Evolutionary conservation across 2,113 vertebrate genomes (phyloP).

Genomic region (Morphnarchus princeps): DNA sequence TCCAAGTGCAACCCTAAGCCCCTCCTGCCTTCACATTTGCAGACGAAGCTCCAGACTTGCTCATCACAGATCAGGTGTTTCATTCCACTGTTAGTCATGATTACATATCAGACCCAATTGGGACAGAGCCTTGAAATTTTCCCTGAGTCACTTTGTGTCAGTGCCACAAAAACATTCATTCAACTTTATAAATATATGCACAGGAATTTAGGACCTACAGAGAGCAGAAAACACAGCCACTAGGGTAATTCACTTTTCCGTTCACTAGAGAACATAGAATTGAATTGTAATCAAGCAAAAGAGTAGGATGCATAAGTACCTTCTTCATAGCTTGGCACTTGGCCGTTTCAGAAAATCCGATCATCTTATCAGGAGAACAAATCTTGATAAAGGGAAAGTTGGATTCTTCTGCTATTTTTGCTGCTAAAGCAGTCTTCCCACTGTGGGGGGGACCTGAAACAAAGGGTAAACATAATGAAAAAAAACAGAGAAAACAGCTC

Average conservation of each 20-base stretch:
- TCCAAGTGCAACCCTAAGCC: neutral
- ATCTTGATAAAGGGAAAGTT: slow-evolving; percentile 99
- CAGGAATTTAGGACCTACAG: neutral
- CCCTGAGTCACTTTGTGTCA: neutral
- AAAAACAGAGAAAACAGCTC: neutral
- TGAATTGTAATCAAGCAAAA: neutral
- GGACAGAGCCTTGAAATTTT: neutral
- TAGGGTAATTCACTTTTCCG: neutral
- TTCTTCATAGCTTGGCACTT: slow-evolving; percentile 99
- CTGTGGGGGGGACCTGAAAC: slow-evolving; percentile 91
- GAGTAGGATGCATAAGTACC: slow-evolving; percentile 62
- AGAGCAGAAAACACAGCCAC: neutral
- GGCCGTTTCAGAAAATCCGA: slow-evolving; percentile 93
- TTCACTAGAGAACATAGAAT: neutral
- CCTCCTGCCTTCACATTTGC: neutral
- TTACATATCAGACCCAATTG: neutral
- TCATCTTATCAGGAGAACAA: slow-evolving; percentile 98
- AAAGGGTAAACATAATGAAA: neutral
- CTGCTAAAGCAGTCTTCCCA: slow-evolving; percentile 92
- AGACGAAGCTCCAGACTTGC: neutral
- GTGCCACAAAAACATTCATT: neutral
- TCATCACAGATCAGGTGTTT: neutral
- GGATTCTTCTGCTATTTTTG: slow-evolving; percentile 93
- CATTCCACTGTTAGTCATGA: neutral
- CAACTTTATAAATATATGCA: neutral